These are phyloP conservation scores for Harpagifer antarcticus DNA, from an alignment of 2,797 vertebrate species.

Conservation along the genomic window DNA sequence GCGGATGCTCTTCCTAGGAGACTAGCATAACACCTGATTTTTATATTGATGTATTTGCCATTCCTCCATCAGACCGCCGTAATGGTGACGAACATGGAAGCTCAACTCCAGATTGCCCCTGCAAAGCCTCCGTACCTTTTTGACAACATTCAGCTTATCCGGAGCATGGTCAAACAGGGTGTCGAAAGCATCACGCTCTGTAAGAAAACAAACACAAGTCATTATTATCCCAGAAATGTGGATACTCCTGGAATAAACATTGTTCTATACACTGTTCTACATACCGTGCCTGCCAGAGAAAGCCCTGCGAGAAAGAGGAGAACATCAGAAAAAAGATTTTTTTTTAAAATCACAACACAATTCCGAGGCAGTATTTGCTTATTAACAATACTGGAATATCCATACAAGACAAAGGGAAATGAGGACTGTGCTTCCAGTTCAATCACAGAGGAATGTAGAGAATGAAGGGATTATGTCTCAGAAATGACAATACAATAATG, in stretches of 20 bases:
- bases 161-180: slow-evolving; percentile 97
- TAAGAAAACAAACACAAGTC: slow-evolving; percentile 7
- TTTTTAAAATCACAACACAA: background rate
- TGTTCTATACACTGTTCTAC: slow-evolving; percentile 56
- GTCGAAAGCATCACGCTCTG: slow-evolving; percentile 97
- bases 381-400: slow-evolving; percentile 51
- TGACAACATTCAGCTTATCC: slow-evolving; percentile 97
- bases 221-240: background rate
- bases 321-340: background rate
- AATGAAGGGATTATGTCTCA: slow-evolving; percentile 49
- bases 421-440: slow-evolving; percentile 44
- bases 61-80: background rate
- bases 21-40: background rate
- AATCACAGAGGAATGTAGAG: slow-evolving; percentile 73
- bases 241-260: background rate
- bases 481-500: slow-evolving; percentile 62
- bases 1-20: no score
- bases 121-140: slow-evolving; percentile 87
- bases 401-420: slow-evolving; percentile 23
- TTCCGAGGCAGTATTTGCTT: slow-evolving; percentile 15
- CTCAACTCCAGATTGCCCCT: background rate
- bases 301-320: slow-evolving; percentile 82
- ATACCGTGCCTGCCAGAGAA: slow-evolving; percentile 96
- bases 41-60: background rate
- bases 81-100: background rate